These are phyloP conservation scores for Meghimatium bilineatum DNA, from an alignment of 2,888 invertebrate genomes.

Conservation along the genomic window DNA sequence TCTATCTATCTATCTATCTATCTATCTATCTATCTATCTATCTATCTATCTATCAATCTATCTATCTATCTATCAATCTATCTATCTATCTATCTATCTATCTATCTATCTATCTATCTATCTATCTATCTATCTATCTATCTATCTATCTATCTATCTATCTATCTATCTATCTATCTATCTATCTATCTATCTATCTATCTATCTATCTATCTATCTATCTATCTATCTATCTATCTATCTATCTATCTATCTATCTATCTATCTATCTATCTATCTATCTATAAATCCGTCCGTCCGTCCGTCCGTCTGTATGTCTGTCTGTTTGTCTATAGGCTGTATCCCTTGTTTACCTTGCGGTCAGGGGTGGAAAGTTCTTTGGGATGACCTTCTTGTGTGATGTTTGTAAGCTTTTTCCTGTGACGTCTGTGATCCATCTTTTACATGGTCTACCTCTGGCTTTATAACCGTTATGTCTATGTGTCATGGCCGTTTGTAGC, in stretches of 20 bases:
- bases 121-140: background rate
- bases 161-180: conserved; percentile 12
- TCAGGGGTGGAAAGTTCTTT: too few species aligned
- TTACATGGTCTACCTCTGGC: too few species aligned
- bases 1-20: background rate
- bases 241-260: background rate
- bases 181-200: background rate
- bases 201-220: background rate
- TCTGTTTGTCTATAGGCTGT: too few species aligned
- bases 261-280: background rate
- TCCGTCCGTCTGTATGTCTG: too few species aligned
- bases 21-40: background rate
- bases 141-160: background rate
- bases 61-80: conserved; percentile 3
- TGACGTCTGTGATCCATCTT: too few species aligned
- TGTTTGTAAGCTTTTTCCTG: too few species aligned
- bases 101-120: conserved; percentile 6
- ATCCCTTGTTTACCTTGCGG: too few species aligned
- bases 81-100: conserved; percentile 6
- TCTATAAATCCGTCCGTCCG: too few species aligned
- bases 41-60: background rate
- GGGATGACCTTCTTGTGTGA: too few species aligned
- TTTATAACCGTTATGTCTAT: too few species aligned
- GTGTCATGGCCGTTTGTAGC: too few species aligned
- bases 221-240: conserved; percentile 4